Evolutionary conservation across 2,113 vertebrate genomes (phyloP).

Genomic region (Prunella fulvescens): DNA sequence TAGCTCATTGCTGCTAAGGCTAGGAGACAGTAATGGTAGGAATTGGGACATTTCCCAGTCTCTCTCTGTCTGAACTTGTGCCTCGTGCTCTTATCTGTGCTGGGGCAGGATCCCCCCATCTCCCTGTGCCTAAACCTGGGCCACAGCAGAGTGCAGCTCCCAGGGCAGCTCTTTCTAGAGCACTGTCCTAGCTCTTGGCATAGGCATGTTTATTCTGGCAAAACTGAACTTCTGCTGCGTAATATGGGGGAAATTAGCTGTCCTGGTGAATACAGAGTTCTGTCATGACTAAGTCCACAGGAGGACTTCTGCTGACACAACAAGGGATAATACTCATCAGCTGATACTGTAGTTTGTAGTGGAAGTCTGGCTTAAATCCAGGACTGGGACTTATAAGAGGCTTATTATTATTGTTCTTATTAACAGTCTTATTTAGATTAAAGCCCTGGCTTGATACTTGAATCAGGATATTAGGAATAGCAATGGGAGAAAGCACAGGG

Average conservation of each 20-base stretch:
- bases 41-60: conserved; percentile 37
- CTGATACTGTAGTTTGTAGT: background rate
- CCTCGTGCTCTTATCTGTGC: background rate
- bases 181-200: background rate
- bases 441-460: background rate
- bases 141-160: background rate
- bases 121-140: background rate
- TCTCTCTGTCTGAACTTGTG: background rate
- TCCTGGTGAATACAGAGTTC: background rate
- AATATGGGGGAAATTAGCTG: background rate
- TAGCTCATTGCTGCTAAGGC: conserved; percentile 27
- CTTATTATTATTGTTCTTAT: background rate
- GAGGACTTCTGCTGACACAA: conserved; percentile 8
- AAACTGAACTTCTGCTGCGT: background rate
- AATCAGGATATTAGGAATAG: background rate
- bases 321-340: background rate
- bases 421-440: background rate
- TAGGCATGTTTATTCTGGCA: conserved; percentile 11
- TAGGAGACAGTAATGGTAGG: conserved; percentile 13
- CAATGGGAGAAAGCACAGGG: background rate
- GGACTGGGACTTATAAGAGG: background rate
- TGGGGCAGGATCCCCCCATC: background rate
- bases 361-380: background rate
- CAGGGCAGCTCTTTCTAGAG: background rate
- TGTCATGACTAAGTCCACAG: background rate